phyloP scores from a whole-genome alignment of 92 coral and sea anemone genomes.

The Siderastrea siderea region DNA sequence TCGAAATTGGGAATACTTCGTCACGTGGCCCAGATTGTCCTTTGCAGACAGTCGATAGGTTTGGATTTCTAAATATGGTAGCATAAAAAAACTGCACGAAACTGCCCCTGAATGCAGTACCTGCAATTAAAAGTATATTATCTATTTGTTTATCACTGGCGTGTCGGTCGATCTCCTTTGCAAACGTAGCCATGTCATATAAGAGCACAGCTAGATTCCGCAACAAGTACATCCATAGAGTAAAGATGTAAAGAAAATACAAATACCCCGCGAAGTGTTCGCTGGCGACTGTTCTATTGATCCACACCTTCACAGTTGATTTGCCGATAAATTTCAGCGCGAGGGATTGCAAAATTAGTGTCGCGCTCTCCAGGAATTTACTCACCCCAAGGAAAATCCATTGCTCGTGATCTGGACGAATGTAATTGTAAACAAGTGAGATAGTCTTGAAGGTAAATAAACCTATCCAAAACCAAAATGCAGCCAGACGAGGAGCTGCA shows the following conservation, averaged over 20 bases:
- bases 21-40: constrained; percentile 28
- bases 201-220: constrained; percentile 67
- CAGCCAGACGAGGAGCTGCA: constrained; percentile 46
- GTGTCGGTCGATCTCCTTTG: constrained; percentile 52
- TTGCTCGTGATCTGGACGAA: background rate
- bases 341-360: constrained; percentile 59
- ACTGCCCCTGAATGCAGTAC: constrained; percentile 68
- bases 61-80: constrained; percentile 69
- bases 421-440: background rate
- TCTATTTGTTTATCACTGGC: constrained; percentile 43
- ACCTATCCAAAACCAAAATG: constrained; percentile 73
- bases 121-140: constrained; percentile 41
- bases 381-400: constrained; percentile 56
- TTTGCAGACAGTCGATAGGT: constrained; percentile 74
- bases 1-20: background rate
- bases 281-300: constrained; percentile 21
- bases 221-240: constrained; percentile 66
- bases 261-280: constrained; percentile 16
- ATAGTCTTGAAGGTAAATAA: background rate
- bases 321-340: constrained; percentile 74
- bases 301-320: constrained; percentile 57
- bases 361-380: constrained; percentile 29
- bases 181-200: constrained; percentile 68
- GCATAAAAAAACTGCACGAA: constrained; percentile 79
- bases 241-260: constrained; percentile 58